Conservation (phyloP, 1,140 invertebrate species). For the Acromyrmex echinatior region DNA sequence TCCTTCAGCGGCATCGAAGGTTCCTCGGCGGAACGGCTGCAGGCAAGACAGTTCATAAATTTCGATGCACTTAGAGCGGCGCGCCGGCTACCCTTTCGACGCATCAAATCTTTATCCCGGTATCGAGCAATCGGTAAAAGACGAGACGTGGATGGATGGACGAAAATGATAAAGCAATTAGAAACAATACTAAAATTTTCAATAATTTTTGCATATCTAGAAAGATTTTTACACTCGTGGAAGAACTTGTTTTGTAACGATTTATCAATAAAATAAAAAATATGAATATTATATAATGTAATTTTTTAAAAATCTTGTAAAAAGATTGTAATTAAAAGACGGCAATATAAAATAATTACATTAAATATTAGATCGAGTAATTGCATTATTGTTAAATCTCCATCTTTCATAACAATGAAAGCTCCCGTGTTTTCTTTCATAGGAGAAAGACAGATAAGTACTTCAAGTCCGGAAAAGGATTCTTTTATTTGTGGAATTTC, state of each 20-base stretch:
- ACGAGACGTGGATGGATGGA: constrained; percentile 45
- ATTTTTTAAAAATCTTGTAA: not conserved
- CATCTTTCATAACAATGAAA: not conserved
- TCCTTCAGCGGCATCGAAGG: constrained; percentile 67
- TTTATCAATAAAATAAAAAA: not conserved
- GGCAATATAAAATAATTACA: not conserved
- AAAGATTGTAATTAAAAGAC: not conserved
- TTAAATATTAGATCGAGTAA: constrained; percentile 16
- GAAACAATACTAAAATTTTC: not conserved
- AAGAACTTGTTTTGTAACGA: not conserved
- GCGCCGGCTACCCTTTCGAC: constrained; percentile 45
- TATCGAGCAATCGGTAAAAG: constrained; percentile 41
- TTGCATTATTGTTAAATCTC: constrained; percentile 12
- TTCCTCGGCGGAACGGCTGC: constrained; percentile 38
- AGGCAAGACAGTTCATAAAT: constrained; percentile 74
- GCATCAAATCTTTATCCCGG: constrained; percentile 32
- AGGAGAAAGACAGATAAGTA: constrained; percentile 10
- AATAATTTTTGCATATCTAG: not conserved
- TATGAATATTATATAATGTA: not conserved
- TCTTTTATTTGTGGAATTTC: constrained; percentile 20
- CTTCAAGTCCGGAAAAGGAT: constrained; percentile 14
- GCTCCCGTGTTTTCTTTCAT: not conserved
- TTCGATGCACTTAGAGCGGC: constrained; percentile 76
- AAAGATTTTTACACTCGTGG: not conserved
- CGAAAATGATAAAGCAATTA: not conserved